Evolutionary conservation across 2,113 vertebrate genomes (phyloP).

Genomic region (Copsychus sechellarum): DNA sequence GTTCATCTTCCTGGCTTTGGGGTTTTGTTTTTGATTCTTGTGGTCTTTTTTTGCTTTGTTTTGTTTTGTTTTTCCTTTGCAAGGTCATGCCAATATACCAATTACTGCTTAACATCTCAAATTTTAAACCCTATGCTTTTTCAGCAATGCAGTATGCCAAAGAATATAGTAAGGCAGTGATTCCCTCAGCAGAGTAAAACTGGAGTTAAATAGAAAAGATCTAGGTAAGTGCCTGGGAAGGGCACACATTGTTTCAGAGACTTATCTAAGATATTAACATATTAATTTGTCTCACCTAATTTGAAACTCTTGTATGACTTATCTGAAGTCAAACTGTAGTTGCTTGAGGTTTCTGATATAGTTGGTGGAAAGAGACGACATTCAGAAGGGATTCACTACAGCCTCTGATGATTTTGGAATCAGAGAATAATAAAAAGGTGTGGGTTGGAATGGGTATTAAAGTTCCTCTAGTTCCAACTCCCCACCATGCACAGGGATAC

Average conservation of each 20-base stretch:
- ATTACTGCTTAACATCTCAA: background rate
- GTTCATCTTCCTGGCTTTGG: background rate
- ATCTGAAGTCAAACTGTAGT: background rate
- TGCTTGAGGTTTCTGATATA: background rate
- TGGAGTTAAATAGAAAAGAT: background rate
- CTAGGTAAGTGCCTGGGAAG: background rate
- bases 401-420: background rate
- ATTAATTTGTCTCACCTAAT: background rate
- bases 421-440: background rate
- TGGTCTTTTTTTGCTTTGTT: too few species aligned
- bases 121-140: constrained; percentile 21
- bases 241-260: background rate
- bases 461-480: background rate
- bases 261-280: background rate
- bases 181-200: background rate
- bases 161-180: background rate
- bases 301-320: background rate
- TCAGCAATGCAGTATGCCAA: background rate
- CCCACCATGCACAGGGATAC: rapidly evolving
- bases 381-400: background rate
- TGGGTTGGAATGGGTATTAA: background rate
- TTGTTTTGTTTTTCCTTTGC: background rate
- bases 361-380: rapidly evolving
- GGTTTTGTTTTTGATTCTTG: background rate
- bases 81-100: background rate